phyloP scores from a whole-genome alignment of 2,888 invertebrate species.

The Choreutis nemorana region DNA sequence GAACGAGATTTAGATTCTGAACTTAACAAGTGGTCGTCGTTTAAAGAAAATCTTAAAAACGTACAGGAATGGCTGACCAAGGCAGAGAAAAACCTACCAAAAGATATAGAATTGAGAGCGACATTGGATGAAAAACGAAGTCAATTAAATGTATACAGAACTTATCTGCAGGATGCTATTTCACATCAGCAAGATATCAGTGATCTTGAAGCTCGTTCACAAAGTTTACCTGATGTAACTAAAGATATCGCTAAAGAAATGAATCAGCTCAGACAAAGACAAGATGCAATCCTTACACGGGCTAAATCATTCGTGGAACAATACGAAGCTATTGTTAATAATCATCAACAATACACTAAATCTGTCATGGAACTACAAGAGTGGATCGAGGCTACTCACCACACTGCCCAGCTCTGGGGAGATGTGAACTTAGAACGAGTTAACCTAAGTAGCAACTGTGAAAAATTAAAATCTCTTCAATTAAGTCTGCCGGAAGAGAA shows the following conservation, averaged over 20 bases:
- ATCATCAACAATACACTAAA: slow-evolving; percentile 89
- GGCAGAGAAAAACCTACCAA: slow-evolving; percentile 77
- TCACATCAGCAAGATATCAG: slow-evolving; percentile 86
- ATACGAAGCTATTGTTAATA: slow-evolving; percentile 87
- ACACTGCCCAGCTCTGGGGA: slow-evolving; percentile 83
- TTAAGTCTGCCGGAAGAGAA: slow-evolving; percentile 86
- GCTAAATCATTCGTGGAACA: slow-evolving; percentile 81
- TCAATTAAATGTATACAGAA: slow-evolving; percentile 85
- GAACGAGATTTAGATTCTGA: slow-evolving; percentile 85
- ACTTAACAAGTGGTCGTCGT: slow-evolving; percentile 87
- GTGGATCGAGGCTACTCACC: slow-evolving; percentile 85
- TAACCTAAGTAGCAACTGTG: slow-evolving; percentile 85
- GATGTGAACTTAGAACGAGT: slow-evolving; percentile 85
- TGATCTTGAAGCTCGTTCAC: slow-evolving; percentile 81
- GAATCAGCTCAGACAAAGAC: slow-evolving; percentile 73
- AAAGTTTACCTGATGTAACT: slow-evolving; percentile 80
- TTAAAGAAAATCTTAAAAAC: slow-evolving; percentile 84
- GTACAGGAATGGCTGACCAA: slow-evolving; percentile 82
- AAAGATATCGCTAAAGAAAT: slow-evolving; percentile 78
- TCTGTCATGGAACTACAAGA: slow-evolving; percentile 87
- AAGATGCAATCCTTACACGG: slow-evolving; percentile 73
- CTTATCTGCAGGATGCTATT: slow-evolving; percentile 81
- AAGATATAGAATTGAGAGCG: slow-evolving; percentile 81
- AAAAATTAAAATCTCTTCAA: slow-evolving; percentile 82
- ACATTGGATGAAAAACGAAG: slow-evolving; percentile 92